Evolutionary conservation across 2,888 invertebrate species (phyloP).

Genomic region (Prosapia bicincta): DNA sequence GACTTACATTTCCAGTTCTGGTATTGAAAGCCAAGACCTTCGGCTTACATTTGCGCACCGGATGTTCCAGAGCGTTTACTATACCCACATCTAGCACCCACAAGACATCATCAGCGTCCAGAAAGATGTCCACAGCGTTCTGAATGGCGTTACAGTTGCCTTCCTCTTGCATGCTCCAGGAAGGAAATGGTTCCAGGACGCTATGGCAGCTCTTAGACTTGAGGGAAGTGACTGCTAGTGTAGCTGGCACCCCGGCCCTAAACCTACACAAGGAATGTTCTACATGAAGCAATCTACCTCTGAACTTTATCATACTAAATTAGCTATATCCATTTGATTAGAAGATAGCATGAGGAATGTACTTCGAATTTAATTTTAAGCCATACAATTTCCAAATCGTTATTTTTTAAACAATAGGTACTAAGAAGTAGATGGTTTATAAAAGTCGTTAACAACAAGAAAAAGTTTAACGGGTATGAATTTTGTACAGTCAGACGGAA

Average conservation of each 20-base stretch:
- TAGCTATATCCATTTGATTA: too few relatives aligned
- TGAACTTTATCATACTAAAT: too few relatives aligned
- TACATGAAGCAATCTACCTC: too few relatives aligned
- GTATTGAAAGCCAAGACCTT: conserved; percentile 63
- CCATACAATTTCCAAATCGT: too few relatives aligned
- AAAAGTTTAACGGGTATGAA: too few relatives aligned
- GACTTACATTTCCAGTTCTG: conserved; percentile 51
- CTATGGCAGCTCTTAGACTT: conserved; percentile 51
- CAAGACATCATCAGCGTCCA: conserved; percentile 59
- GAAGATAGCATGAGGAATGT: too few relatives aligned
- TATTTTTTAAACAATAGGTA: too few relatives aligned
- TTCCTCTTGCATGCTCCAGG: conserved; percentile 60
- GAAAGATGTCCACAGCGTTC: conserved; percentile 63
- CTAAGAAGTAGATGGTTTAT: too few relatives aligned
- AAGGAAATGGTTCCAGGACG: conserved; percentile 58
- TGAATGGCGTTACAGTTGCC: conserved; percentile 62
- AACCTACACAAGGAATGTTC: conserved; percentile 45
- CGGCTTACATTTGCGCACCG: conserved; percentile 62
- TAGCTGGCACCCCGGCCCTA: conserved; percentile 63
- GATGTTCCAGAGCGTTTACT: conserved; percentile 61
- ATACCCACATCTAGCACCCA: conserved; percentile 72
- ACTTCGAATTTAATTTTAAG: too few relatives aligned
- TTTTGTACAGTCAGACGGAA: too few relatives aligned
- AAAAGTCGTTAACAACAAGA: too few relatives aligned
- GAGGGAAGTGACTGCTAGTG: conserved; percentile 56